A percentile compares a stretch with the other conserved stretches of the same genome.
These are phyloP conservation scores for Gymnoscopelus microlampas DNA, from an alignment of 2,797 vertebrate genomes.

Conservation along the genomic window DNA sequence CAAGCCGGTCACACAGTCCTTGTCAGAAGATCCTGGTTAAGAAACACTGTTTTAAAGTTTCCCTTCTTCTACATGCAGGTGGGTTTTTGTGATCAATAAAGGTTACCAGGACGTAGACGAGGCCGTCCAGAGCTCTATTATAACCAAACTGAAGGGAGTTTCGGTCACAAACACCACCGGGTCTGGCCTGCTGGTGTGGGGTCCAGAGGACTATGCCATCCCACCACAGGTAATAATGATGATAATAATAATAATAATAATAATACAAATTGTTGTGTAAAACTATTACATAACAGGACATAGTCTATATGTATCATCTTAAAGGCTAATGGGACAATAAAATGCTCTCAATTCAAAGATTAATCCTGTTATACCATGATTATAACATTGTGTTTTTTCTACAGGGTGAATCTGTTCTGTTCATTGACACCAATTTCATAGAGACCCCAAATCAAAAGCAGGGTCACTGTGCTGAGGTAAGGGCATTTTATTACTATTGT, in stretches of 20 bases:
- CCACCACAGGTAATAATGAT: constrained; percentile 86
- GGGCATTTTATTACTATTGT: constrained; percentile 27
- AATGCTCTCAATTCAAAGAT: too few species aligned
- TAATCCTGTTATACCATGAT: too few species aligned
- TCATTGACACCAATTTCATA: constrained; percentile 89
- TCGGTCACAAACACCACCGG: constrained; percentile 86
- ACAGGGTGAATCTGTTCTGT: constrained; percentile 89
- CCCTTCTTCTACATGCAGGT: constrained; percentile 76
- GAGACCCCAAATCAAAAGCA: constrained; percentile 90
- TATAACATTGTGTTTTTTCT: constrained; percentile 23
- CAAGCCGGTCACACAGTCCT: not conserved
- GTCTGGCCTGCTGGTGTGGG: constrained; percentile 87
- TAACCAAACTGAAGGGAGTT: constrained; percentile 92
- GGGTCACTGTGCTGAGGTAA: constrained; percentile 89
- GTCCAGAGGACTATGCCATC: constrained; percentile 91
- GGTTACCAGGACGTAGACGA: constrained; percentile 91
- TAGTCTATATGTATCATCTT: too few species aligned
- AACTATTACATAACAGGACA: too few species aligned
- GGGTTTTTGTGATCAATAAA: constrained; percentile 93
- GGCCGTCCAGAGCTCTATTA: constrained; percentile 87
- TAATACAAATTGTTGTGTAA: too few species aligned
- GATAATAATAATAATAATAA: too few species aligned
- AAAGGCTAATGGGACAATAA: too few species aligned
- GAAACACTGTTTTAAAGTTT: not conserved
- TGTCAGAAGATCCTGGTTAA: not conserved